A percentile compares a stretch with the other conserved stretches of the same genome.
phyloP scores from a whole-genome alignment of 2,113 vertebrate genomes.

The Rattus norvegicus region GRCr8 NC_086022.1:51152501-51153000 shows the following conservation, averaged over 20 bases:
- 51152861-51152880: neutral
- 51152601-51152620: neutral
- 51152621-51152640: neutral
- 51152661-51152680: too few relatives aligned
- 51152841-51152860: neutral
- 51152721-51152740: neutral
- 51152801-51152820: neutral
- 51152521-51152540: neutral
- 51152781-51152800: neutral
- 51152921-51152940: neutral
- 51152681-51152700: neutral
- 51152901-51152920: neutral
- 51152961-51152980: neutral
- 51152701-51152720: neutral
- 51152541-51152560: neutral
- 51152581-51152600: neutral
- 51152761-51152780: neutral
- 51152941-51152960: neutral
- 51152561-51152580: neutral
- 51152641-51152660: neutral
- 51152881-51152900: neutral
- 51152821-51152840: neutral
- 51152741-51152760: neutral
- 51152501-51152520: constrained; percentile 49
- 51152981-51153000: neutral